Evolutionary conservation across 2,888 invertebrate species (phyloP).

Genomic region (Sarcophaga carnaria): DNA sequence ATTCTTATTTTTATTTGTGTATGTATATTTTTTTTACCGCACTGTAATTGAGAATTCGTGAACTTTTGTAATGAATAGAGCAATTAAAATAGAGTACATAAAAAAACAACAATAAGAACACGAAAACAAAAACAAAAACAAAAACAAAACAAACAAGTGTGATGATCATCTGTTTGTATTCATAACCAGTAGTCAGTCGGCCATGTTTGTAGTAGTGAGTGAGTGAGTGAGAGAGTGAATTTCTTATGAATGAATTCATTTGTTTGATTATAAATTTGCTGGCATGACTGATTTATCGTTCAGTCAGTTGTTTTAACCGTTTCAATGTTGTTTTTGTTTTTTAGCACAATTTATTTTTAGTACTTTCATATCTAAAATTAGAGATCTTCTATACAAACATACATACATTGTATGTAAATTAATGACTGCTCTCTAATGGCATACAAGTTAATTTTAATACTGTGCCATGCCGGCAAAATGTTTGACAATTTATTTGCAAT

Average conservation of each 20-base stretch:
- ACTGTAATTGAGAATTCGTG: too few relatives aligned
- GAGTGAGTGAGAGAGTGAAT: too few relatives aligned
- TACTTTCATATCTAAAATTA: not conserved
- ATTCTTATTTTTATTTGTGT: too few relatives aligned
- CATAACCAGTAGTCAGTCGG: not conserved
- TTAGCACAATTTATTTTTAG: constrained; percentile 20
- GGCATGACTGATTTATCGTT: not conserved
- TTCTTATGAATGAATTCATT: constrained; percentile 27
- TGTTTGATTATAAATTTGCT: constrained; percentile 5
- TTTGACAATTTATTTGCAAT: constrained; percentile 14
- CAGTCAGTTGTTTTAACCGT: not conserved
- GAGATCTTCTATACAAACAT: not conserved
- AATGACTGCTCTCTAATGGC: not conserved
- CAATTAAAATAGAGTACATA: too few relatives aligned
- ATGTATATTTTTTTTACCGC: too few relatives aligned
- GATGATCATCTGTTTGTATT: not conserved
- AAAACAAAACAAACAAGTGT: too few relatives aligned
- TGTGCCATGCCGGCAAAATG: not conserved
- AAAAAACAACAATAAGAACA: too few relatives aligned
- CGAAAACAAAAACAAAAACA: too few relatives aligned
- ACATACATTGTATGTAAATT: not conserved
- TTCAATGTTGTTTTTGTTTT: constrained; percentile 13
- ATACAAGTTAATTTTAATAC: constrained; percentile 10
- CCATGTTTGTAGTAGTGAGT: too few relatives aligned
- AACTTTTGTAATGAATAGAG: too few relatives aligned